phyloP scores from a whole-genome alignment of 2,113 vertebrate genomes.

The Lampris megalopsis region DNA sequence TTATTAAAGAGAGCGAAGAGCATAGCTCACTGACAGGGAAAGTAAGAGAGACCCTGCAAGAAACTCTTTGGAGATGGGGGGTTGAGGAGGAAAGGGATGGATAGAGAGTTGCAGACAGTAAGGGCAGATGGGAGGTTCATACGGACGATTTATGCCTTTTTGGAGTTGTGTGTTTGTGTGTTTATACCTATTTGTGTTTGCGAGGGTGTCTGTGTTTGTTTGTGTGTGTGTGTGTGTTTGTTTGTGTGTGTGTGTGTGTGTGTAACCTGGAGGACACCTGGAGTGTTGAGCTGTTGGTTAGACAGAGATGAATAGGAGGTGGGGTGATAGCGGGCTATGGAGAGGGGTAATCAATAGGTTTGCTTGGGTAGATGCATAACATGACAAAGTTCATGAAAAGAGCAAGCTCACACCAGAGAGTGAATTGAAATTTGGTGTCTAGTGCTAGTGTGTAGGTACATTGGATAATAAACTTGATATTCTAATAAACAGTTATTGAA shows the following conservation, averaged over 20 bases:
- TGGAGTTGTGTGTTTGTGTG: neutral
- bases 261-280: conserved; percentile 13
- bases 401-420: neutral
- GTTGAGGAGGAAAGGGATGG: neutral
- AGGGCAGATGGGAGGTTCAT: conserved; percentile 45
- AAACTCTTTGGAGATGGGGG: conserved; percentile 8
- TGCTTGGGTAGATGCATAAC: conserved; percentile 5
- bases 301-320: neutral
- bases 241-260: neutral
- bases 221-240: neutral
- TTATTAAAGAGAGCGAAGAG: conserved; percentile 52
- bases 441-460: neutral
- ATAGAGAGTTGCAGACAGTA: conserved; percentile 27
- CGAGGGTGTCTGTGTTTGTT: neutral
- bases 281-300: conserved; percentile 20
- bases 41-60: neutral
- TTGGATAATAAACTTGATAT: neutral
- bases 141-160: conserved; percentile 36
- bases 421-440: neutral
- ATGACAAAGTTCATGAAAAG: conserved; percentile 1
- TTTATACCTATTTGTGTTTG: conserved; percentile 10
- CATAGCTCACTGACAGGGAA: conserved; percentile 45
- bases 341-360: neutral
- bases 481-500: neutral
- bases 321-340: neutral